phyloP scores from a whole-genome alignment of 2,888 invertebrate genomes.

The Lasius platythorax region DNA sequence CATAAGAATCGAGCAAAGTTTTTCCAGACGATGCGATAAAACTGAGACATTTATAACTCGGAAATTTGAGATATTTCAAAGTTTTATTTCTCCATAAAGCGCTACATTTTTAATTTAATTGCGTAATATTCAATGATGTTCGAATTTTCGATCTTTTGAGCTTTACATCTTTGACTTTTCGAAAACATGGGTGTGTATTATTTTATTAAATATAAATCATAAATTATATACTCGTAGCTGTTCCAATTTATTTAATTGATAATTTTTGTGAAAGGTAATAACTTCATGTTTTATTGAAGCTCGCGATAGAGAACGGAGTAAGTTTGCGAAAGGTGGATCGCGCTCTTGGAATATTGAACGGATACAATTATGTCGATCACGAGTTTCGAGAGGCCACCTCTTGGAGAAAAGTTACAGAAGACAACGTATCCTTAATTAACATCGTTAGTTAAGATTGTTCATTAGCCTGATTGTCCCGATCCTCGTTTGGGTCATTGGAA shows the following conservation, averaged over 20 bases:
- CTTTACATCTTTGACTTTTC: not conserved
- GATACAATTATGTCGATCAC: constrained; percentile 31
- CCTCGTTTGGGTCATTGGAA: constrained; percentile 47
- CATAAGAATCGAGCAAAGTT: not conserved
- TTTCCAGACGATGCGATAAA: not conserved
- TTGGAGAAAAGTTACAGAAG: constrained; percentile 4
- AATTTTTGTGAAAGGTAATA: constrained; percentile 10
- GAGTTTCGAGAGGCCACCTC: not conserved
- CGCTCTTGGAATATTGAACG: constrained; percentile 35
- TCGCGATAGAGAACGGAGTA: not conserved
- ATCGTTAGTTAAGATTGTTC: constrained; percentile 23
- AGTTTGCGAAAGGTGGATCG: constrained; percentile 2
- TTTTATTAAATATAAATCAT: constrained; percentile 10
- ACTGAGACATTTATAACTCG: not conserved
- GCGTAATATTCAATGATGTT: not conserved
- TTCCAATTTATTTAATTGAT: not conserved
- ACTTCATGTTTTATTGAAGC: not conserved
- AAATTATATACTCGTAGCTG: not conserved
- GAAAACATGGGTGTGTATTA: not conserved
- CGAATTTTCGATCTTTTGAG: not conserved
- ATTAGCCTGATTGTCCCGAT: constrained; percentile 50
- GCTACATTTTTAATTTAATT: not conserved
- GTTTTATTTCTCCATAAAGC: constrained; percentile 5
- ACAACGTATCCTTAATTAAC: constrained; percentile 43
- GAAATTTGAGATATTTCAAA: not conserved